Base-by-base conservation (phyloP, 2,113 vertebrate species). In the Grallaria varia region DNA sequence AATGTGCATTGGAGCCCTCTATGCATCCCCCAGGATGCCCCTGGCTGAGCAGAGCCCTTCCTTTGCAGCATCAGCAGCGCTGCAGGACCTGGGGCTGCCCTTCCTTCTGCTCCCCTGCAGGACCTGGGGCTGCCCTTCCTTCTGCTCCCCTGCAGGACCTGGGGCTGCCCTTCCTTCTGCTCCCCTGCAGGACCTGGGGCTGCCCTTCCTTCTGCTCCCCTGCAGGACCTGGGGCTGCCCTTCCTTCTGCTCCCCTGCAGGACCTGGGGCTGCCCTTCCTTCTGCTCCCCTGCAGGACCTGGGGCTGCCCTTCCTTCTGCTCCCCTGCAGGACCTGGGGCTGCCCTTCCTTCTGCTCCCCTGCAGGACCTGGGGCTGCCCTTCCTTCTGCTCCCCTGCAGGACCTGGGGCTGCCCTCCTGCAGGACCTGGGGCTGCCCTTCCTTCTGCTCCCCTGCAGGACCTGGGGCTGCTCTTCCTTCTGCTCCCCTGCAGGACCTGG, bases 241-340 rank as follows among this genome's bases (percentile, higher is more conserved):
- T 28, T 53, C 3, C 3, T 5, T 53, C 53, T 31, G 30, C 40
- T 18, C 71, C 33, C 39, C 52, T 59, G 22, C 30, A 21, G 73
- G 67, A 49, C 27, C 22, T 39, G 3, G 14, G n/a, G n/a, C n/a
- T n/a, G n/a, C n/a, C n/a, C n/a, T n/a, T n/a, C n/a, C n/a, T n/a
- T n/a, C n/a, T n/a, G n/a, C n/a, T n/a, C n/a, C n/a, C n/a, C 44
- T 27, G 22, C 0, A 20, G 7, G 30, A 66, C 1, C 14, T 2
- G 12, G 44, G 12, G 42, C n/a, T 72, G 35, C 20, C 27, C 16
- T 28, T 53, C 3, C 3, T 5, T 53, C 53, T 31, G 30, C 40
- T 18, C 71, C 33, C 39, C 52, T 59, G 22, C 30, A 21, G 73
- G 67, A 49, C 27, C 22, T 39, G 3, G 14, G n/a, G n/a, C n/a